These are phyloP conservation scores for Lacerta agilis DNA, from an alignment of 2,797 vertebrate genomes.

Conservation along the genomic window DNA sequence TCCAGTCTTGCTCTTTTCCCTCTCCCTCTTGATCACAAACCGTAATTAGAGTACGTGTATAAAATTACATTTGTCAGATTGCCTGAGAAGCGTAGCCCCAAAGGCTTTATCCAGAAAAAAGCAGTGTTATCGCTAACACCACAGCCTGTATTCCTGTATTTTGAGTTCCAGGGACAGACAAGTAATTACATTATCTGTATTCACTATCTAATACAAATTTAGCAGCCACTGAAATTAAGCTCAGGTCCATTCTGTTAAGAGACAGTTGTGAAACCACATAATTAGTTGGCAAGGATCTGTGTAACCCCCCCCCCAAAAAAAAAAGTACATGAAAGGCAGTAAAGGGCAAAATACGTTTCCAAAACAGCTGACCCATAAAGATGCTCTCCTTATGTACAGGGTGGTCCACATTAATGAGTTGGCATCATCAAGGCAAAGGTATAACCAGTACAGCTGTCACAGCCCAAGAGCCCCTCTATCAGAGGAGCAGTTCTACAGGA, in stretches of 20 bases:
- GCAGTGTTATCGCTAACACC: conserved; percentile 49
- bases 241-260: conserved; percentile 32
- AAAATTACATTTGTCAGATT: conserved; percentile 64
- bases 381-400: not conserved
- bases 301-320: not conserved
- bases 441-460: not conserved
- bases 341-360: not conserved
- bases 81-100: conserved; percentile 44
- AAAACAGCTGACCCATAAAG: conserved; percentile 24
- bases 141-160: conserved; percentile 39
- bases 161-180: conserved; percentile 49
- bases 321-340: conserved; percentile 1
- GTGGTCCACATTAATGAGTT: not conserved
- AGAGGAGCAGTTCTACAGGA: too few species aligned
- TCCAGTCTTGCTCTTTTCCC: conserved; percentile 50
- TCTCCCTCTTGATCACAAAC: conserved; percentile 57
- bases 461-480: too few species aligned
- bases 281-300: conserved; percentile 28
- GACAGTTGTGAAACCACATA: conserved; percentile 36
- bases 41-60: conserved; percentile 58
- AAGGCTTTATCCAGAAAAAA: conserved; percentile 56
- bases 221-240: conserved; percentile 33
- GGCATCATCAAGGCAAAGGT: not conserved
- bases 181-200: conserved; percentile 49
- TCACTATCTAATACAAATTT: conserved; percentile 41